Base-by-base conservation (phyloP, 2,113 vertebrate genomes). In the Pollachius pollachius region DNA sequence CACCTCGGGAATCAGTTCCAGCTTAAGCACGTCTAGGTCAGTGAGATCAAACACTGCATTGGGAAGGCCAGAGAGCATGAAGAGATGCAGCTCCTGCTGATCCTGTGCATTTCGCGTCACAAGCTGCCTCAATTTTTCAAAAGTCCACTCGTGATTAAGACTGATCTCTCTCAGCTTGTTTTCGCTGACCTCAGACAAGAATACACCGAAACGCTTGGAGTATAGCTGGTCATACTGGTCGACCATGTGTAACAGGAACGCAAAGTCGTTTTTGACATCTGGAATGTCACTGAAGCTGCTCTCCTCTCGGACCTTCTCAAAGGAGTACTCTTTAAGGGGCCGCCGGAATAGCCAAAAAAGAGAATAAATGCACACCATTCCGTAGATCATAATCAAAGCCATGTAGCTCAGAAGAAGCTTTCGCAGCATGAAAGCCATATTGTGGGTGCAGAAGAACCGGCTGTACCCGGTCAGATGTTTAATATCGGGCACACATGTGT, bases 211-310 rank as follows among this genome's bases (percentile, higher is more conserved):
- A 3, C 97, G 92, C 76, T 99, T 99, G 2, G 97, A 98, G 73
- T 99, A 97, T 25, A 98, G 90, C 73, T 98, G 94, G 83, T 99
- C 97, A 0, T 99, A 99, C 65, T 99, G 96, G 87, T 99, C 97
- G 5, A 99, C 96, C 96, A 99, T 99, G 84, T 99, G 96, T 65
- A 99, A 89, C 12, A 99, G 95, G 88, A 99, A 99, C 0, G 97
- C 97, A 91, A 99, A 99, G 74, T 99, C 97, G 0, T 98, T 99
- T 81, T 97, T 98, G 65, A 99, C 97, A 62, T 99, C 97, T 0
- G 97, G 97, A 88, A 99, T 99, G 84, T 99, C 97, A 16, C 97
- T 98, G 71, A 98, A 99, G 88, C 95, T 99, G 80, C 96, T 99
- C 87, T 99, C 96, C 67, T 99, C 97, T 64, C 97, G 87, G 73